Evolutionary conservation across 2,888 invertebrate genomes (phyloP).

Genomic region (Tetheella fluctuosa): DNA sequence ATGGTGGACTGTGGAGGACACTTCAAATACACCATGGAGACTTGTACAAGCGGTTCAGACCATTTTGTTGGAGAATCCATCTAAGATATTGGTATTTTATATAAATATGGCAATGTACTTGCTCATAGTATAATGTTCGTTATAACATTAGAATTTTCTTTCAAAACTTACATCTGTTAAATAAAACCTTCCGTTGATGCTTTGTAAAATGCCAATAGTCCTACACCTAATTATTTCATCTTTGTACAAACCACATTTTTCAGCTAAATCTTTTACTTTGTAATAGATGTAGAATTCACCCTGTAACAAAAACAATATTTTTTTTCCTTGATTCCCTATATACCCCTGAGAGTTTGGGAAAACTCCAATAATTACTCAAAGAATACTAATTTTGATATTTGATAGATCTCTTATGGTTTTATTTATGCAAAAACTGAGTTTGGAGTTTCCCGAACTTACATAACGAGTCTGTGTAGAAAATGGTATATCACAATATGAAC

Average conservation of each 20-base stretch:
- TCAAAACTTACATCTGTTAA: constrained; percentile 56
- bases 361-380: too few species aligned
- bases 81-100: constrained; percentile 38
- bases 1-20: constrained; percentile 45
- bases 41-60: constrained; percentile 37
- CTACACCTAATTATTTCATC: constrained; percentile 54
- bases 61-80: constrained; percentile 37
- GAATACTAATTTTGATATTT: too few species aligned
- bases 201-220: constrained; percentile 64
- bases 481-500: constrained; percentile 46
- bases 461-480: constrained; percentile 50
- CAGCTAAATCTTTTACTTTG: constrained; percentile 44
- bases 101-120: background rate
- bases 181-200: constrained; percentile 57
- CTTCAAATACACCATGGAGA: constrained; percentile 59
- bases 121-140: background rate
- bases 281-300: constrained; percentile 57
- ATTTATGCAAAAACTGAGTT: too few species aligned
- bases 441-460: too few species aligned
- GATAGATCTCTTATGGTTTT: too few species aligned
- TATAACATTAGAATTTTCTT: background rate
- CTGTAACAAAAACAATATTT: constrained; percentile 32
- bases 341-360: too few species aligned
- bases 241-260: constrained; percentile 37
- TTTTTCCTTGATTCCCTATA: too few species aligned